These are phyloP conservation scores for Percopsis transmontana DNA, from an alignment of 2,113 vertebrate genomes.

Conservation along the genomic window DNA sequence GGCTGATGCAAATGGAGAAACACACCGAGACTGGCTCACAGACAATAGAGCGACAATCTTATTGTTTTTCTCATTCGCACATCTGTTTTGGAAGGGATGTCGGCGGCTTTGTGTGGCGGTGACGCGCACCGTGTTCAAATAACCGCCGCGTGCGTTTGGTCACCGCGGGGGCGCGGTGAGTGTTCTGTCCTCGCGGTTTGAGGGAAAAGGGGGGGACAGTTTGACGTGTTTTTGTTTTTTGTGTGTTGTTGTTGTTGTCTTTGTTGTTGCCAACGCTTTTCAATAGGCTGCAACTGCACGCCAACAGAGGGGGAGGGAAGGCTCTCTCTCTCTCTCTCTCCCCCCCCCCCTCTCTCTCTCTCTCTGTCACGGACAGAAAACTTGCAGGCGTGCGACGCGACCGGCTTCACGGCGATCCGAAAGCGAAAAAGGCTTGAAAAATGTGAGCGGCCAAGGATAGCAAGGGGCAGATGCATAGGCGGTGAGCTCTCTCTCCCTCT, in stretches of 20 bases:
- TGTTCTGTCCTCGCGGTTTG: conserved; percentile 50
- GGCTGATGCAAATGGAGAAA: conserved; percentile 77
- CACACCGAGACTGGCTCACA: conserved; percentile 79
- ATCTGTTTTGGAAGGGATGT: conserved; percentile 78
- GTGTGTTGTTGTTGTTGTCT: background rate
- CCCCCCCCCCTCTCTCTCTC: conserved; percentile 36
- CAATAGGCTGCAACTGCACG: conserved; percentile 38
- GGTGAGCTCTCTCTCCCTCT: conserved; percentile 62
- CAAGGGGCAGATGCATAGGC: conserved; percentile 57
- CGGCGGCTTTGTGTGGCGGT: conserved; percentile 73
- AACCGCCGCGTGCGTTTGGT: conserved; percentile 62
- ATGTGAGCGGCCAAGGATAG: conserved; percentile 63
- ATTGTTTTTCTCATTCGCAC: conserved; percentile 84
- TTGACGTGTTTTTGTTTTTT: conserved; percentile 52
- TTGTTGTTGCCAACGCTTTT: background rate
- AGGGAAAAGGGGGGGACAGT: conserved; percentile 62
- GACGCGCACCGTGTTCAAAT: conserved; percentile 66
- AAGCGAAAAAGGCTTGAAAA: conserved; percentile 65
- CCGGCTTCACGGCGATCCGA: conserved; percentile 62
- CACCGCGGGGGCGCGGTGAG: conserved; percentile 72
- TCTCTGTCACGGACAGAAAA: conserved; percentile 49
- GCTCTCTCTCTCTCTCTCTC: conserved; percentile 21
- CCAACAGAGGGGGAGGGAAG: conserved; percentile 46
- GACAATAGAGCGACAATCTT: conserved; percentile 92
- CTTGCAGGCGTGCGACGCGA: conserved; percentile 55